Base-by-base conservation (phyloP, 2,113 vertebrate species). In the Coregonus clupeaformis region DNA sequence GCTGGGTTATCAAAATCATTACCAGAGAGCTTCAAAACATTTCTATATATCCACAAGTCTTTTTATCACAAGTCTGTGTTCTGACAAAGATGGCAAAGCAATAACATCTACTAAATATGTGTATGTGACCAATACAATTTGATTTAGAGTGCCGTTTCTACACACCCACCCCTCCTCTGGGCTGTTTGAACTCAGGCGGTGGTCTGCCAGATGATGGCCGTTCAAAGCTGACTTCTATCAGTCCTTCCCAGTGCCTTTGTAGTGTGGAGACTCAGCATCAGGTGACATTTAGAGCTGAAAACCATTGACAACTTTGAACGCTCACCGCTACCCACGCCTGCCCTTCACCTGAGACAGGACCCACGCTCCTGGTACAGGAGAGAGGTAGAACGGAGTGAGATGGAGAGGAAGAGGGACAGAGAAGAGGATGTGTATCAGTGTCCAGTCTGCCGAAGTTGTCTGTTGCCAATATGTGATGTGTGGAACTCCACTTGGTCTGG, bases 141-240 rank as follows among this genome's bases (percentile, higher is more conserved):
- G 7, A 9, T 36, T 36, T 49, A 0, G 47, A 49, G 47, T 14
- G 47, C 47, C 14, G 2, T 49, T 16, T 70, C 14, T 49, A 0
- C 47, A 49, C 47, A 49, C 47, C 14, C 47, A 49, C 47, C 14
- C n/a, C n/a, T n/a, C 14, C 47, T 49, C 47, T 49, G 14, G 14
- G 47, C 47, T 59, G 57, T 59, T 59, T 59, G 57, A 59, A 59
- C 57, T 71, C 18, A 84, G 81, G 67, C 29, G 78, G 47, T 76
- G 32, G 67, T 79, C 59, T 49, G 80, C 73, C 27, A 85, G 66
- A 1, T 76, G 81, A 1, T 11, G 20, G n/a, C 12, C 6, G 45
- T 57, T 20, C 1, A 36, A 52, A 65, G 42, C 60, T 1, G 13
- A 22, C 57, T 42, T 18, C 18, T n/a, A 2, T 59, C 57, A 22